Evolutionary conservation across 92 coral and sea anemone species (phyloP).

Genomic region (Plumapathes pennacea): DNA sequence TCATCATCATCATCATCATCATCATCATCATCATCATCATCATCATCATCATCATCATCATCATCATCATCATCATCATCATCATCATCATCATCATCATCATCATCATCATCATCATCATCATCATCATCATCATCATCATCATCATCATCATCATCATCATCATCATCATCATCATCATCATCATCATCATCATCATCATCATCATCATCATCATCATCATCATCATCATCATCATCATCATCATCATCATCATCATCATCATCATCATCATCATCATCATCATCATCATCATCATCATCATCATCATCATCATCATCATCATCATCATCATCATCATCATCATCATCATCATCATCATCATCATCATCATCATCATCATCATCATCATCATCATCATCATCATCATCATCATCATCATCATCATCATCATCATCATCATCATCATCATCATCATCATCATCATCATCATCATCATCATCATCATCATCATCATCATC

Average conservation of each 20-base stretch:
- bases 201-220: neutral
- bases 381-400: neutral
- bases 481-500: neutral
- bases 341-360: neutral
- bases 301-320: neutral
- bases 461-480: neutral
- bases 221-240: neutral
- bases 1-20: neutral
- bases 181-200: neutral
- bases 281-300: neutral
- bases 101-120: neutral
- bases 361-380: neutral
- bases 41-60: neutral
- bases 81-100: neutral
- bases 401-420: neutral
- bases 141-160: neutral
- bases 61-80: neutral
- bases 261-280: neutral
- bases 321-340: neutral
- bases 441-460: neutral
- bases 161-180: neutral
- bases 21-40: neutral
- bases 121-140: neutral
- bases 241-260: neutral
- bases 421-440: neutral